Conservation (phyloP, 2,888 invertebrate genomes). For the Neocrepidodera transversa region DNA sequence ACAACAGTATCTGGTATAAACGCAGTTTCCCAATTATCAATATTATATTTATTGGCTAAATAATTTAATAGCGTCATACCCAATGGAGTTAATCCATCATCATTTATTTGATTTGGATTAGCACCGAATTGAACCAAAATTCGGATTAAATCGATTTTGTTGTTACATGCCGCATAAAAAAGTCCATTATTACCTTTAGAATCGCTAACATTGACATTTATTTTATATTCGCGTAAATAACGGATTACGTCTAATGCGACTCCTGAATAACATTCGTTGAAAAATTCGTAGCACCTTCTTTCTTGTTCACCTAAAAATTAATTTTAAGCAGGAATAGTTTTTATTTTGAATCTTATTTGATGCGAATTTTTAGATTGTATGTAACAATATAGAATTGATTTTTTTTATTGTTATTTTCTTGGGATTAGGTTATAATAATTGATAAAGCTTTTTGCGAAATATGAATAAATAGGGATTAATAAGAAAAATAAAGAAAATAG, state of each 20-base stretch:
- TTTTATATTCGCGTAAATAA: slow-evolving; percentile 57
- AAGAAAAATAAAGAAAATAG: too few relatives aligned
- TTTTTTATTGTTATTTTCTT: too few relatives aligned
- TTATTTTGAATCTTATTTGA: too few relatives aligned
- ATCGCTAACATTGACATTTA: slow-evolving; percentile 64
- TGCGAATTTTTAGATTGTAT: too few relatives aligned
- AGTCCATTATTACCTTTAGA: slow-evolving; percentile 64
- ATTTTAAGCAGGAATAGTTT: too few relatives aligned
- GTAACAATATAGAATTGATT: too few relatives aligned
- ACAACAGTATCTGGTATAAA: slow-evolving; percentile 41
- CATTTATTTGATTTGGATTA: slow-evolving; percentile 62
- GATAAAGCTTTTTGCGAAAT: too few relatives aligned
- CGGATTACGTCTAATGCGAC: slow-evolving; percentile 51
- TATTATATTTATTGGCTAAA: slow-evolving; percentile 49
- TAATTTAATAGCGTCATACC: slow-evolving; percentile 60
- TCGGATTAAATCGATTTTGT: slow-evolving; percentile 59
- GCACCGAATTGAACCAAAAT: slow-evolving; percentile 64
- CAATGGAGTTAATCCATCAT: slow-evolving; percentile 64
- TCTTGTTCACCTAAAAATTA: slow-evolving; percentile 14
- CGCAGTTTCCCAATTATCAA: slow-evolving; percentile 56
- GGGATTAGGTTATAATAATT: too few relatives aligned
- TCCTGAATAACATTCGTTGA: slow-evolving; percentile 50
- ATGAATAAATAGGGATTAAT: too few relatives aligned
- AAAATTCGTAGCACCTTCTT: slow-evolving; percentile 49
- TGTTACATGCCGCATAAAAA: slow-evolving; percentile 64